Conservation (phyloP, 2,113 vertebrate species). For the Pogona vitticeps region DNA sequence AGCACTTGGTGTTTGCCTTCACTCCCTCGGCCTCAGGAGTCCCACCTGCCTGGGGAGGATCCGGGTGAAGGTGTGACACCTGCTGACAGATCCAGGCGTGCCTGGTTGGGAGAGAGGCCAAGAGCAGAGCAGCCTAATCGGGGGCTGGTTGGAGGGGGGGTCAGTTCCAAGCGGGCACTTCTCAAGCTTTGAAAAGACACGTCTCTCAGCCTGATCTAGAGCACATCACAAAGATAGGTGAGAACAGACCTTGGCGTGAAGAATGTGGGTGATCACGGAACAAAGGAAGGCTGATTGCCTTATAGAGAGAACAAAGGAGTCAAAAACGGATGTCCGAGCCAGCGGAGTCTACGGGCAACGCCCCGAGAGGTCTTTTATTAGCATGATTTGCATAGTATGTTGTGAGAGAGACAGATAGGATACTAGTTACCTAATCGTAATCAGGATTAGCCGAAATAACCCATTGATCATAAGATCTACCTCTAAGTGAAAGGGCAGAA, state of each 20-base stretch:
- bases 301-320: too few relatives aligned
- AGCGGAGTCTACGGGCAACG: too few relatives aligned
- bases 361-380: too few relatives aligned
- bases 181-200: background rate
- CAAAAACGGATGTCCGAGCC: too few relatives aligned
- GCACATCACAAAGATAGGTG: background rate
- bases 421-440: too few relatives aligned
- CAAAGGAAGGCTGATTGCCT: background rate
- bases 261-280: background rate
- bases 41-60: conserved; percentile 9
- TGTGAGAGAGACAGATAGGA: too few relatives aligned
- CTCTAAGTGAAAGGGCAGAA: too few relatives aligned
- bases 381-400: too few relatives aligned
- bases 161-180: background rate
- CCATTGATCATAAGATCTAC: too few relatives aligned
- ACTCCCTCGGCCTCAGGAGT: background rate
- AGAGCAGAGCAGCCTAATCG: background rate
- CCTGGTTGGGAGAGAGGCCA: background rate
- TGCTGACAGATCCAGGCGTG: conserved; percentile 22
- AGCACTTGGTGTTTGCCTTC: background rate
- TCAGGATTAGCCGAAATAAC: too few relatives aligned
- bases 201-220: background rate
- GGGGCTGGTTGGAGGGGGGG: background rate
- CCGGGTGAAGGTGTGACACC: conserved; percentile 19
- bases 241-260: background rate